Evolutionary conservation across 2,797 vertebrate genomes (phyloP), one percentile per base, ranked within the genome.

Genomic region (Distichodus sexfasciatus): DNA sequence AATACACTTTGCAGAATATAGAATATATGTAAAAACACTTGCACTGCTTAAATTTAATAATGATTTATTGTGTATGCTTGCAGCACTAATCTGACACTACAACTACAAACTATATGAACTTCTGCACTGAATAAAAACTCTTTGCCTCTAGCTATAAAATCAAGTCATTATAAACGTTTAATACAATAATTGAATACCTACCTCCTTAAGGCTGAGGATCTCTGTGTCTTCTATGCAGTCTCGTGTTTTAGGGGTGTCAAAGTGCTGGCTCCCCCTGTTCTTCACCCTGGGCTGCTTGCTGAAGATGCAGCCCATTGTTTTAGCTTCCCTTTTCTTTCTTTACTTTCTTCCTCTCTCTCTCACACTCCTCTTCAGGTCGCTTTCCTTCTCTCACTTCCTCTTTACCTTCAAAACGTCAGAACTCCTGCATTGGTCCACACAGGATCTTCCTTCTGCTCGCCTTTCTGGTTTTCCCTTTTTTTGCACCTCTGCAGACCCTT

Each of bases 231-330:
- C 83, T 0, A 75, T 57, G 64, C 47, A 66, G 3, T 87, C 83
- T 17, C 47, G 63, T 65, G 84, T 82, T 12, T 76, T 54, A 11
- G 78, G 80, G 70, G 73, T 75, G 26, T 82, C 84, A 74, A 43
- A 76, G 14, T 72, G 3, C 21, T 67, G 47, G 9, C 61, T 38
- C 63, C 61, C 63, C 0, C 29, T 74, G 58, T 81, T 81, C 80
- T 80, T 78, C 33, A 66, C 78, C 59, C 64, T 40, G 19, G 55
- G 51, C 65, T 41, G 6, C 46, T 79, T 76, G 70, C 89, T 90
- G 72, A 91, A 88, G 74, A 89, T 36, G 74, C 91, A 90, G 19
- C 91, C 91, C 91, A 92, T 92, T n/a, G 14, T 80, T 60, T 28
- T 35, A 43, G 43, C 26, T 6, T 50, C 55, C 28, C 15, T 12